phyloP scores from a whole-genome alignment of 35 echinoderm and acorn worm species.

The Ophiothrix spiculata region DNA sequence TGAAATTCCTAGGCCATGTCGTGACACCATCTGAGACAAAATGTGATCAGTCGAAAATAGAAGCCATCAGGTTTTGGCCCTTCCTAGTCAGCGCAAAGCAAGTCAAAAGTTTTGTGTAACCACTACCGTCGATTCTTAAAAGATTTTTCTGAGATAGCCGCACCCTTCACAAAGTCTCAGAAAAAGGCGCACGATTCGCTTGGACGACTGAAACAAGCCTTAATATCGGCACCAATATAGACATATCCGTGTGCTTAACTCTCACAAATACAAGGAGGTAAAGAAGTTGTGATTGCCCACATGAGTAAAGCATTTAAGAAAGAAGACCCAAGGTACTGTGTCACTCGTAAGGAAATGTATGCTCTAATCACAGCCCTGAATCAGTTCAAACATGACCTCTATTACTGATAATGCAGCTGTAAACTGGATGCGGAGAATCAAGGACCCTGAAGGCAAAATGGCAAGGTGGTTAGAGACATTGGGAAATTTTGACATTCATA shows the following conservation, averaged over 20 bases:
- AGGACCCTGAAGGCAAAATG: constrained; percentile 22
- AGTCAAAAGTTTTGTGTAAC: constrained; percentile 23
- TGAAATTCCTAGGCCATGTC: not conserved
- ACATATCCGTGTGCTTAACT: constrained; percentile 31
- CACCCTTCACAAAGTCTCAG: constrained; percentile 44
- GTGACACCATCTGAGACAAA: not conserved
- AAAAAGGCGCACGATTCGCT: constrained; percentile 21
- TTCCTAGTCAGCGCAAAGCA: constrained; percentile 1
- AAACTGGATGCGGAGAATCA: constrained; percentile 9
- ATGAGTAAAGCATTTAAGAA: constrained; percentile 44
- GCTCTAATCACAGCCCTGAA: constrained; percentile 43
- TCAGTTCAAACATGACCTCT: constrained; percentile 53
- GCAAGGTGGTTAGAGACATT: constrained; percentile 34
- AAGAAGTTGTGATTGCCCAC: constrained; percentile 49
- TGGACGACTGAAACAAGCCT: constrained; percentile 12
- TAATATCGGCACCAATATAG: constrained; percentile 23
- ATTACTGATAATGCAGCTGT: constrained; percentile 14
- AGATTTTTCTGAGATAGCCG: constrained; percentile 42
- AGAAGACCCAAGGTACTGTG: constrained; percentile 58
- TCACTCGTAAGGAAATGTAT: constrained; percentile 57
- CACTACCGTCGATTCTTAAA: constrained; percentile 54
- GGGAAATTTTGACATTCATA: constrained; percentile 17
- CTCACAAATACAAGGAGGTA: constrained; percentile 49
- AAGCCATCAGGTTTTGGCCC: constrained; percentile 7
- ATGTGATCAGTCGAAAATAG: constrained; percentile 23